Conservation (phyloP, 2,113 vertebrate species). For the Platysteira castanea region DNA sequence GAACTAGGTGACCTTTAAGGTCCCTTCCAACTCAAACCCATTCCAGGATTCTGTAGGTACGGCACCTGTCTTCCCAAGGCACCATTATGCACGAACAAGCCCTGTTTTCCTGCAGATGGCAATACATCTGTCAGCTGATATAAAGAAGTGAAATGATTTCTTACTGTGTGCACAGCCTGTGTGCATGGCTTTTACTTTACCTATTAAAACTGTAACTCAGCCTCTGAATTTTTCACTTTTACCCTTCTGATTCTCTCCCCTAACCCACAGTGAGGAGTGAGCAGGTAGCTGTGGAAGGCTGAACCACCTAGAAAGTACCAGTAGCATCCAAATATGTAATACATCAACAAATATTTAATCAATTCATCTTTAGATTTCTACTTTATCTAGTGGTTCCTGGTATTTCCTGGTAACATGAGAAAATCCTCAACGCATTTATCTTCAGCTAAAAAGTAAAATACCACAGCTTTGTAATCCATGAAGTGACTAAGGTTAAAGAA, state of each 20-base stretch:
- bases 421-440: background rate
- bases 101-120: background rate
- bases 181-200: background rate
- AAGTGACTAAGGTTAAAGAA: background rate
- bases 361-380: background rate
- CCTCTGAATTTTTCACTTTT: background rate
- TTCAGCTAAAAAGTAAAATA: background rate
- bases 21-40: background rate
- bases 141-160: background rate
- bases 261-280: background rate
- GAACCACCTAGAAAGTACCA: background rate
- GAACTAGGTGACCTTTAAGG: background rate
- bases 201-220: background rate
- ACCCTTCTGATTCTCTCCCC: background rate
- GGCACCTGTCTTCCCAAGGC: background rate
- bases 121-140: background rate
- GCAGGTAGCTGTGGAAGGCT: accelerated
- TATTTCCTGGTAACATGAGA: background rate
- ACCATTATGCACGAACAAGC: accelerated
- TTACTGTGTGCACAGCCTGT: accelerated
- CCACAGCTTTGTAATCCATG: background rate
- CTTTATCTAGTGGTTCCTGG: background rate
- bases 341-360: background rate
- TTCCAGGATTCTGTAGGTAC: background rate
- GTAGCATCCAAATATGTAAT: background rate